Evolutionary conservation across 1,140 invertebrate species (phyloP).

Genomic region (Probaryconus sp.): DNA sequence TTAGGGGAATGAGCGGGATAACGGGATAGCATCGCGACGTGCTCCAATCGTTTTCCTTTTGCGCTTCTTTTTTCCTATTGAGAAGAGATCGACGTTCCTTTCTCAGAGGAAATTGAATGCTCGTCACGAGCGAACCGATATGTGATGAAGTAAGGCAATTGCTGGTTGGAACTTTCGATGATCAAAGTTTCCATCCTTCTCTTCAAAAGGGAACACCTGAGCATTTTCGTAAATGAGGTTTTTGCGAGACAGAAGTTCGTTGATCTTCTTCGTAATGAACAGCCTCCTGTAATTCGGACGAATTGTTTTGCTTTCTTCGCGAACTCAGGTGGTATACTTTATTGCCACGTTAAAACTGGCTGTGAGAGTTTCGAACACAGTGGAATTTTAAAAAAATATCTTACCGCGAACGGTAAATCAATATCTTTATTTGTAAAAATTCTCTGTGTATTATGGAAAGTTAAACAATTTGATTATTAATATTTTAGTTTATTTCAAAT

Average conservation of each 20-base stretch:
- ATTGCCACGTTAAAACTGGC: no score
- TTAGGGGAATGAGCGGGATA: constrained; percentile 64
- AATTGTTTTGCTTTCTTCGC: no score
- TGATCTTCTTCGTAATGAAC: constrained; percentile 9
- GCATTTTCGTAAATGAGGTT: constrained; percentile 34
- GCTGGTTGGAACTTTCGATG: constrained; percentile 33
- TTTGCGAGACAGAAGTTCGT: neutral
- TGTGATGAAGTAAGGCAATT: constrained; percentile 48
- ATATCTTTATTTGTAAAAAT: no score
- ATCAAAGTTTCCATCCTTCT: constrained; percentile 28
- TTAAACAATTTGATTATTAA: no score
- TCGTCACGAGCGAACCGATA: constrained; percentile 53
- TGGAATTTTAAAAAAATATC: no score
- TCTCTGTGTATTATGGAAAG: no score
- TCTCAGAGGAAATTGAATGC: constrained; percentile 54
- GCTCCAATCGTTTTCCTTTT: constrained; percentile 49
- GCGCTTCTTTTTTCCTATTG: constrained; percentile 33
- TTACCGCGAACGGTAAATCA: no score
- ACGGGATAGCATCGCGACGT: constrained; percentile 51
- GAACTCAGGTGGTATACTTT: no score
- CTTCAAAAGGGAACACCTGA: constrained; percentile 28
- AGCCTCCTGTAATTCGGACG: constrained; percentile 2
- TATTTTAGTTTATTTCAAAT: no score
- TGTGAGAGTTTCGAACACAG: no score
- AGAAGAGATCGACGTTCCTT: constrained; percentile 36